A percentile compares a stretch with the other conserved stretches of the same genome.
Conservation (phyloP, 2,888 invertebrate species). For the Neuroscelio doddi region DNA sequence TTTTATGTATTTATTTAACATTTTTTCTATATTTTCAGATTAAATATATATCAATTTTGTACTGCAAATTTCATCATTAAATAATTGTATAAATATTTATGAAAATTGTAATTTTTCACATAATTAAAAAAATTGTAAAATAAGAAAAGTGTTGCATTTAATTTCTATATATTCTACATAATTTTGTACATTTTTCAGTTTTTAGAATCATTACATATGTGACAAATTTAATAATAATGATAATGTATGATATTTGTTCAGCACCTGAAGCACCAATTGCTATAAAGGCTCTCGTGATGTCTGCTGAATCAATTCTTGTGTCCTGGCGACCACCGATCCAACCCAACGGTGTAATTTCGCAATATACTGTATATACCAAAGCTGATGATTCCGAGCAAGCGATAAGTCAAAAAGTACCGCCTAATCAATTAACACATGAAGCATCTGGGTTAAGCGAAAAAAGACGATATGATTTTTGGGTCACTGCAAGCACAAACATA, state of each 20-base stretch:
- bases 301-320: constrained; percentile 90
- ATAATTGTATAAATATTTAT: no score
- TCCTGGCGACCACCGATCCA: constrained; percentile 95
- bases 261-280: constrained; percentile 95
- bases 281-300: constrained; percentile 94
- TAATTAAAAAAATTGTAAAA: background rate
- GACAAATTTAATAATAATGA: background rate
- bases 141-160: background rate
- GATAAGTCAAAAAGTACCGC: constrained; percentile 84
- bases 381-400: constrained; percentile 80
- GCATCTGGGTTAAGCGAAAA: constrained; percentile 87
- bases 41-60: no score
- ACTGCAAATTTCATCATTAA: no score
- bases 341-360: constrained; percentile 93
- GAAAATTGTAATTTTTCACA: background rate
- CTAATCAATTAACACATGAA: constrained; percentile 90
- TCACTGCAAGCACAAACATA: constrained; percentile 93
- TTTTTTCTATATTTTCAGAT: no score
- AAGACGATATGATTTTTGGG: constrained; percentile 93
- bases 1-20: no score
- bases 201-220: background rate
- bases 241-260: no score
- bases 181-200: no score
- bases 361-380: constrained; percentile 93
- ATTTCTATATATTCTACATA: background rate